phyloP scores from a whole-genome alignment of 2,797 vertebrate species.

The Taenioides sp. region DNA sequence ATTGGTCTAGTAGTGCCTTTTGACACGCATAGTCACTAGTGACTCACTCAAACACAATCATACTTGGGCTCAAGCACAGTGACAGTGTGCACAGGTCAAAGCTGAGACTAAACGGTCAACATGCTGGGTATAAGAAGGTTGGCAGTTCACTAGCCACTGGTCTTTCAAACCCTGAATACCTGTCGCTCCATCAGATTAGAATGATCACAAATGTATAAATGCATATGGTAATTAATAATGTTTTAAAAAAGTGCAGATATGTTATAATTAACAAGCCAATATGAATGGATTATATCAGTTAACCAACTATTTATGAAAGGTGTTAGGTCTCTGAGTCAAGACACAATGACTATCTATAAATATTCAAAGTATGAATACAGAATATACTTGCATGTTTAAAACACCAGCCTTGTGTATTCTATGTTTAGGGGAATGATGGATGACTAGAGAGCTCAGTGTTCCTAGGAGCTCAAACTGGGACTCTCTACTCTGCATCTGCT shows the following conservation, averaged over 20 bases:
- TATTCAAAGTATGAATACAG: conserved; percentile 32
- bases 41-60: not conserved
- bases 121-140: not conserved
- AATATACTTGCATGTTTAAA: not conserved
- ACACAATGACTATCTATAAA: conserved; percentile 28
- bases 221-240: not conserved
- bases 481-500: conserved; percentile 22
- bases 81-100: not conserved
- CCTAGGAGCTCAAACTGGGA: conserved; percentile 15
- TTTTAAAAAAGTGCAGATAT: not conserved
- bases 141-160: not conserved
- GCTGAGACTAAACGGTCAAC: not conserved
- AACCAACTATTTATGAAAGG: too few species aligned
- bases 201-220: not conserved
- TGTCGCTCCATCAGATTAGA: not conserved
- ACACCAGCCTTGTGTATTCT: conserved; percentile 1
- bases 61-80: not conserved
- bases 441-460: not conserved
- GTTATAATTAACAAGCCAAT: not conserved
- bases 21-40: not conserved
- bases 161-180: too few species aligned
- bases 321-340: conserved; percentile 1
- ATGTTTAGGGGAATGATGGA: conserved; percentile 12
- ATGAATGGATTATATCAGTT: conserved; percentile 1
- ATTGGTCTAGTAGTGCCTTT: not conserved